A percentile compares a stretch with the other conserved stretches of the same genome.
Conservation (phyloP, 30 jellyfish, hydroid and myxozoan species). For the Rhopilema esculentum region DNA sequence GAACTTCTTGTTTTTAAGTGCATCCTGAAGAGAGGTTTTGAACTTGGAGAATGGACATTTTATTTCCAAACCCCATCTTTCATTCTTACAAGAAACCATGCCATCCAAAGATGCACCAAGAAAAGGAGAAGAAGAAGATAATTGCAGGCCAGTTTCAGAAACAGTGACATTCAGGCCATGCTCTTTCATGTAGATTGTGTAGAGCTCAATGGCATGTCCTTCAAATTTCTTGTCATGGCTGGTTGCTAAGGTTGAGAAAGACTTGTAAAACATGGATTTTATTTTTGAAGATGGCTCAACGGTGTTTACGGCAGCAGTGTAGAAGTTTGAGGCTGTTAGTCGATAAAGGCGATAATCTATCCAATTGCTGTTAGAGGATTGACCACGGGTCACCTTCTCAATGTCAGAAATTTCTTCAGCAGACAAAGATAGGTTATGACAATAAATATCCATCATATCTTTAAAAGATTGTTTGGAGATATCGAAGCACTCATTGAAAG, state of each 20-base stretch:
- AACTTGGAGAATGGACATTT: slow-evolving; percentile 47
- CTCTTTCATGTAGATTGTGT: background rate
- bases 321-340: too few relatives aligned
- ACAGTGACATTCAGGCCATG: slow-evolving; percentile 8
- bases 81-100: background rate
- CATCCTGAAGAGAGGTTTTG: slow-evolving; percentile 23
- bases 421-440: too few relatives aligned
- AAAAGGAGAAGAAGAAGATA: slow-evolving; percentile 20
- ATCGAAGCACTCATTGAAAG: slow-evolving; percentile 40
- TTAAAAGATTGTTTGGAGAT: slow-evolving; percentile 12
- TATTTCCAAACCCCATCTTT: slow-evolving; percentile 31
- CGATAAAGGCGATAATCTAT: too few relatives aligned
- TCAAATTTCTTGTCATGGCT: slow-evolving; percentile 35
- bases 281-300: too few relatives aligned
- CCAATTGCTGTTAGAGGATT: slow-evolving; percentile 5
- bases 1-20: slow-evolving; percentile 35
- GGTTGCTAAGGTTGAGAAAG: slow-evolving; percentile 23
- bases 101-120: slow-evolving; percentile 37
- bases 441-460: slow-evolving; percentile 39
- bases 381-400: slow-evolving; percentile 31
- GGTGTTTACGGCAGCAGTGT: too few relatives aligned
- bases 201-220: slow-evolving; percentile 34
- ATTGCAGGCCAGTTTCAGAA: slow-evolving; percentile 14
- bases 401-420: slow-evolving; percentile 10
- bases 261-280: slow-evolving; percentile 7